Evolutionary conservation across 2,888 invertebrate species (phyloP).

Genomic region (Electrophaes corylata): DNA sequence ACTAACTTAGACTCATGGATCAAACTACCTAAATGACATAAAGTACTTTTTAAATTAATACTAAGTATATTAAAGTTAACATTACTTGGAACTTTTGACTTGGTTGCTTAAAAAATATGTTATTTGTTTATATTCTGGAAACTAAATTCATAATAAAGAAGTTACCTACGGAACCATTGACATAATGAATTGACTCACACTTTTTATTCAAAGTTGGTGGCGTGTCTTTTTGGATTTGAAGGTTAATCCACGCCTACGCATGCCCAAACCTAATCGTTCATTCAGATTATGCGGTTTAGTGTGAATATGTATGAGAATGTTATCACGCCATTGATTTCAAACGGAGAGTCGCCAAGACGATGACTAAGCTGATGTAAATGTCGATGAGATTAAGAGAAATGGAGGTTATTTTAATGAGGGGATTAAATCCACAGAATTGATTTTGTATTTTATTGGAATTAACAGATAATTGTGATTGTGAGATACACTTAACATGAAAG

Average conservation of each 20-base stretch:
- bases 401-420: conserved; percentile 9
- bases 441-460: conserved; percentile 7
- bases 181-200: conserved; percentile 1
- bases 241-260: conserved; percentile 73
- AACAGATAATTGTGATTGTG: neutral
- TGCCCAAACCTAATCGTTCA: conserved; percentile 72
- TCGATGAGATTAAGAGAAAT: conserved; percentile 11
- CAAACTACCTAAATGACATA: no score
- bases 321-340: conserved; percentile 73
- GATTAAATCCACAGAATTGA: conserved; percentile 10
- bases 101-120: no score
- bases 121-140: no score
- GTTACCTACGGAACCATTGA: conserved; percentile 21
- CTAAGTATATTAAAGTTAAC: no score
- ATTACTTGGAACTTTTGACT: no score
- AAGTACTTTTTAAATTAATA: no score
- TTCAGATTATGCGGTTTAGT: conserved; percentile 61
- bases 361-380: conserved; percentile 29
- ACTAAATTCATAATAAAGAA: neutral
- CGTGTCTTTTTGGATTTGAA: conserved; percentile 49
- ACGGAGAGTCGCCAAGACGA: conserved; percentile 50
- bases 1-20: no score
- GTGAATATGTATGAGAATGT: conserved; percentile 71
- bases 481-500: neutral
- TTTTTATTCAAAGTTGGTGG: conserved; percentile 52